Evolutionary conservation across 2,113 vertebrate genomes (phyloP), one percentile per base, ranked within the genome.

Genomic region (Dermatemys mawii): DNA sequence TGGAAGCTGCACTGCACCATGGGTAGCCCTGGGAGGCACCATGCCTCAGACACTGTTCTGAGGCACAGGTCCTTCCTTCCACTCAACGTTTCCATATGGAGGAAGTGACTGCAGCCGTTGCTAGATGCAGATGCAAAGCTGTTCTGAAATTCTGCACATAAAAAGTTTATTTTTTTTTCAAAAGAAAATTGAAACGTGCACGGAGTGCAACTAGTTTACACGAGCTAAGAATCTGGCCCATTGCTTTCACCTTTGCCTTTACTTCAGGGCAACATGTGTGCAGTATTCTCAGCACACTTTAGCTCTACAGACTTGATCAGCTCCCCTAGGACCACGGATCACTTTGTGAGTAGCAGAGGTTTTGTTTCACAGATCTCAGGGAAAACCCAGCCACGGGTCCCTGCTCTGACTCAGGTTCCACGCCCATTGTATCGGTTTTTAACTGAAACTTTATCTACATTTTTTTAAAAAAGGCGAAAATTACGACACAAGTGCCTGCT

Each of bases 401-500:
- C 3, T 63, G 60, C 35, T 8, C 16, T 67, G 60, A 60, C 12
- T 32, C 12, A 35, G 29, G 6, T 60, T 60, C 57, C 57, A 35
- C 29, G 32, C 6, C 29, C 12, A 32, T 32, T 32, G 29, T 29
- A 16, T 60, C 4, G 3, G 13, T 32, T 60, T 60, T 67, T 67
- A n/a, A n/a, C 60, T 67, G 35, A 67, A 67, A 67, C 8, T 19
- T 19, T 67, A n/a, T 19, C 13, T 17, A 35, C 35, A 19, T n/a
- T n/a, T 67, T 53, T 60, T 32, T 8, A 1, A 8, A 63, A 63
- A 60, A 60, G 12, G 78, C 5, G 27, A 60, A 89, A 90, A 84
- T 10, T 4, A 49, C 55, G 1, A 35, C 1, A 0, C 57, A 70
- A 54, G 19, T 63, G 19, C 29, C n/a, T 5, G 10, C 3, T 90